Conservation (phyloP, 1,140 invertebrate species). For the Nephotettix cincticeps region DNA sequence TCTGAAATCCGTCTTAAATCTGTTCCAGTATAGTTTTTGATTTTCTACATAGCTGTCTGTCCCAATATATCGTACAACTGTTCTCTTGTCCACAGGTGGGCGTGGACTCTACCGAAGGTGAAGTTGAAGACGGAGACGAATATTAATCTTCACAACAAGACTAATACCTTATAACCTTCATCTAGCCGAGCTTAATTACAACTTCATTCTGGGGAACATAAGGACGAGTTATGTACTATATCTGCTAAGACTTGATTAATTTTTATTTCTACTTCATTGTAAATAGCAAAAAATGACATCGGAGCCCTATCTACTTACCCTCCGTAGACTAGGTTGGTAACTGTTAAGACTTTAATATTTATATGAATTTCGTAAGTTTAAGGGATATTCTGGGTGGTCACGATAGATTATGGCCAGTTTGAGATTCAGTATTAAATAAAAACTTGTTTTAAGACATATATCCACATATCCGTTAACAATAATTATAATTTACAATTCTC, state of each 20-base stretch:
- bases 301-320: not conserved
- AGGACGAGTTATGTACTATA: not conserved
- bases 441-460: not conserved
- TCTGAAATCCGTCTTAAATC: no score
- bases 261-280: not conserved
- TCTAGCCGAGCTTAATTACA: not conserved
- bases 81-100: constrained; percentile 46
- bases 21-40: no score
- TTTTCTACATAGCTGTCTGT: no score
- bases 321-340: not conserved
- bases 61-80: no score
- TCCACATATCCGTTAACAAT: not conserved
- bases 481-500: not conserved
- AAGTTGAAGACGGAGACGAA: constrained; percentile 70
- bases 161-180: not conserved
- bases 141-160: constrained; percentile 19
- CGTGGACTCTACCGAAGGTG: constrained; percentile 63
- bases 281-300: not conserved
- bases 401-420: not conserved
- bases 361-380: not conserved
- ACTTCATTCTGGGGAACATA: not conserved
- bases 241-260: not conserved
- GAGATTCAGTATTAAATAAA: not conserved
- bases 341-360: not conserved
- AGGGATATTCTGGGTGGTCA: not conserved